Conservation (phyloP, 2,113 vertebrate species). For the Sapayoa aenigma region DNA sequence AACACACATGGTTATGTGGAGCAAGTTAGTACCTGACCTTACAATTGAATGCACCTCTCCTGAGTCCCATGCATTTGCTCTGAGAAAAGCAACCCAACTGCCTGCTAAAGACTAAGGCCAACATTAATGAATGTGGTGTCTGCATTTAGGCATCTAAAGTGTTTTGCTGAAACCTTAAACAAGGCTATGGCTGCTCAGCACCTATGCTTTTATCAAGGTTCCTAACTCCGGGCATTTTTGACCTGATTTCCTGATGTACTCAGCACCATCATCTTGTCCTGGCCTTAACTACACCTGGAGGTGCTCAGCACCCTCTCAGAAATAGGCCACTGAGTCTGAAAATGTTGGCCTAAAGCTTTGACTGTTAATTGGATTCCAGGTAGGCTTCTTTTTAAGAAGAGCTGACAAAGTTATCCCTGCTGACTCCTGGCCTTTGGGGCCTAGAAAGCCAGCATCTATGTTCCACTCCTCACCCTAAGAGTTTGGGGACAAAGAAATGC, state of each 20-base stretch:
- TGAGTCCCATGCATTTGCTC: neutral
- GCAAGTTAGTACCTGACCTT: neutral
- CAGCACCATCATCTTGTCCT: neutral
- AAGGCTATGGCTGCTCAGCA: neutral
- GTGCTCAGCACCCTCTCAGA: conserved; percentile 49
- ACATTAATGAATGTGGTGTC: neutral
- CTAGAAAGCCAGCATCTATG: conserved; percentile 31
- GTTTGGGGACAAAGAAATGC: conserved; percentile 37
- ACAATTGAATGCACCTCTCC: neutral
- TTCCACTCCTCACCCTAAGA: conserved; percentile 29
- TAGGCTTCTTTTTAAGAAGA: conserved; percentile 55
- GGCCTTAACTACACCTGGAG: conserved; percentile 1
- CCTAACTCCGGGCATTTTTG: conserved; percentile 34
- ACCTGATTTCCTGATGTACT: conserved; percentile 9
- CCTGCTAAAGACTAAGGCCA: neutral
- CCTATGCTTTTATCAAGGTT: neutral
- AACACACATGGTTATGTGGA: neutral
- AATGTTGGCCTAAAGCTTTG: conserved; percentile 61
- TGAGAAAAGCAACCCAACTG: neutral
- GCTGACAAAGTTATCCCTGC: conserved; percentile 55
- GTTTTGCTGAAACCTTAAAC: neutral
- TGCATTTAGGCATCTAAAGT: neutral
- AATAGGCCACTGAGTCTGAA: conserved; percentile 54
- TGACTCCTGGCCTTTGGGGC: conserved; percentile 52
- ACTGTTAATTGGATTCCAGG: conserved; percentile 65